Evolutionary conservation across 2,888 invertebrate species (phyloP).

Genomic region (Erebia palarica): DNA sequence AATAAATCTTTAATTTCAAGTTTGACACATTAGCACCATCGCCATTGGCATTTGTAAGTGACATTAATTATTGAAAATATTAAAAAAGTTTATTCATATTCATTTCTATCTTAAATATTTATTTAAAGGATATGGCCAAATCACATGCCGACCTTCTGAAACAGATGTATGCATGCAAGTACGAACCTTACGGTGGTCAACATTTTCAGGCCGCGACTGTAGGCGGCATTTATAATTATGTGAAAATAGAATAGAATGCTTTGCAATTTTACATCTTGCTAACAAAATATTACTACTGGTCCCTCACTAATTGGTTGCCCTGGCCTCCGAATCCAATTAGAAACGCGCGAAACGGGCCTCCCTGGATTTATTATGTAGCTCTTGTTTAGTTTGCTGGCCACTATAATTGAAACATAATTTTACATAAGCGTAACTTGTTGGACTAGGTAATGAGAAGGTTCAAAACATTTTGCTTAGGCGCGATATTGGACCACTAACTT

Average conservation of each 20-base stretch:
- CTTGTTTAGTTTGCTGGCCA: slow-evolving; percentile 68
- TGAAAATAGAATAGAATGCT: neutral
- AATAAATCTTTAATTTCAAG: too few relatives aligned
- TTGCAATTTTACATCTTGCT: slow-evolving; percentile 6
- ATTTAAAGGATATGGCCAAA: too few relatives aligned
- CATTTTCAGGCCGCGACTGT: too few relatives aligned
- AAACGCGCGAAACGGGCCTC: slow-evolving; percentile 57
- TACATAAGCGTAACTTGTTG: slow-evolving; percentile 55
- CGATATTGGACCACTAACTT: neutral
- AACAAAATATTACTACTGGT: slow-evolving; percentile 43
- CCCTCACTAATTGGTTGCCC: slow-evolving; percentile 70
- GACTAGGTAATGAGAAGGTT: slow-evolving; percentile 53
- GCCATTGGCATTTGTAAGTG: too few relatives aligned
- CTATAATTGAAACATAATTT: slow-evolving; percentile 74
- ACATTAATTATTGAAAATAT: too few relatives aligned
- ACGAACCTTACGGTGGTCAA: too few relatives aligned
- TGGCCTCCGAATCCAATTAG: slow-evolving; percentile 75
- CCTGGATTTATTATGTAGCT: slow-evolving; percentile 71
- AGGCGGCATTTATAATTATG: too few relatives aligned
- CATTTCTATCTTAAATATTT: too few relatives aligned
- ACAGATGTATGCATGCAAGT: too few relatives aligned
- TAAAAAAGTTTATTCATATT: too few relatives aligned
- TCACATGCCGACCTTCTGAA: too few relatives aligned
- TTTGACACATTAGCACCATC: too few relatives aligned
- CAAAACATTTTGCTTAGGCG: slow-evolving; percentile 12